Percentiles rank a stretch among this genome's conserved stretches.
These are phyloP conservation scores for Salvelinus sp. DNA, from an alignment of 2,113 vertebrate species.

Conservation along the genomic window DNA sequence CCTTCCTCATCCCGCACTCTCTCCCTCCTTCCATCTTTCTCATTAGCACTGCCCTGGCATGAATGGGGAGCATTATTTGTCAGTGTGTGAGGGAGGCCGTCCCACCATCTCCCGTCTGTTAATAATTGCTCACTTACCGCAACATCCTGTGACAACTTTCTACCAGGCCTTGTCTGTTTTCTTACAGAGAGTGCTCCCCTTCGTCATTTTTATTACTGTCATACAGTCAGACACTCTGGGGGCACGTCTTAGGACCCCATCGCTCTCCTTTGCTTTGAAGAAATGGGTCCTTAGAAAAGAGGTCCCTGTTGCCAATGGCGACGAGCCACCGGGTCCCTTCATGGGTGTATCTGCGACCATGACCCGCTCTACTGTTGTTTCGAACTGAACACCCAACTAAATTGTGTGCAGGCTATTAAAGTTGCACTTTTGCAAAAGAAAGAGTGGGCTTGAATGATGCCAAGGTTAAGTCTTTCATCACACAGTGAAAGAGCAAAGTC, in stretches of 20 bases:
- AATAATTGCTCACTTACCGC: conserved; percentile 17
- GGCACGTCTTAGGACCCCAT: not conserved
- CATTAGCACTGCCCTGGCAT: conserved; percentile 42
- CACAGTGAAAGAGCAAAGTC: conserved; percentile 45
- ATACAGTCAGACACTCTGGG: not conserved
- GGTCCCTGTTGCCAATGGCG: not conserved
- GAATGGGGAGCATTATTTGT: conserved; percentile 51
- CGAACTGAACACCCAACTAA: conserved; percentile 9
- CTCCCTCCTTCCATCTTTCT: conserved; percentile 10
- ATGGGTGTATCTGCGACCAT: not conserved
- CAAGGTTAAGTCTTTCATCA: conserved; percentile 27
- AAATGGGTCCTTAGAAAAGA: not conserved
- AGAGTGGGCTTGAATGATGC: not conserved
- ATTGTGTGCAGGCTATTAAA: not conserved
- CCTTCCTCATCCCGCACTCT: conserved; percentile 4
- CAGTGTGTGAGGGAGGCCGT: conserved; percentile 1
- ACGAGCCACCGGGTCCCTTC: not conserved
- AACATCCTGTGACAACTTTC: not conserved
- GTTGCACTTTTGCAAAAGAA: not conserved
- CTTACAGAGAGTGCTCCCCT: not conserved
- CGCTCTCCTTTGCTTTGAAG: not conserved
- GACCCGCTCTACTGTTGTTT: not conserved
- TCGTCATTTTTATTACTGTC: not conserved
- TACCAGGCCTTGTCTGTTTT: not conserved
- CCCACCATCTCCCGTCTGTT: not conserved